phyloP scores from a whole-genome alignment of 1,140 invertebrate genomes.

The Bicyclus anynana region DNA sequence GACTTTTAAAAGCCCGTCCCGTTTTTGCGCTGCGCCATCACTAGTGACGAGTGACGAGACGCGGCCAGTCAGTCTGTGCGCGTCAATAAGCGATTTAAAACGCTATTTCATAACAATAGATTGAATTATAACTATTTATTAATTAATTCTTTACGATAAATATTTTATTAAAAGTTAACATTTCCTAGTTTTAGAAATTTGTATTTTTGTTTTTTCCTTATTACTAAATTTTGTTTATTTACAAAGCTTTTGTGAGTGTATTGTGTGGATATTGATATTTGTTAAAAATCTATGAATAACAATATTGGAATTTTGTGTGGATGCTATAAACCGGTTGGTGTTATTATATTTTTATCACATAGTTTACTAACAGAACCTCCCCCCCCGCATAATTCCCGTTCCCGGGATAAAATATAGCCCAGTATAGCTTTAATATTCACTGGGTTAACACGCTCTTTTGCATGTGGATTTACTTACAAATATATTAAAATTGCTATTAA shows the following conservation, averaged over 20 bases:
- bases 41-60: slow-evolving; percentile 11
- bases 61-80: slow-evolving; percentile 25
- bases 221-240: neutral
- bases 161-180: neutral
- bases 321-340: neutral
- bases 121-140: neutral
- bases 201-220: no score
- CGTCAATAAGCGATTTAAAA: slow-evolving; percentile 26
- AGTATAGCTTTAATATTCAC: no score
- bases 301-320: neutral
- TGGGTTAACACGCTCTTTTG: no score
- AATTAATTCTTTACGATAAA: no score
- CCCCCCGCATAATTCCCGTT: no score
- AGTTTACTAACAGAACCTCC: no score
- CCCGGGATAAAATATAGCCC: no score
- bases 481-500: no score
- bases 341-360: neutral
- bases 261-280: no score
- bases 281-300: no score
- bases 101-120: neutral
- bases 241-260: neutral
- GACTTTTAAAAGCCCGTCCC: neutral
- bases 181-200: no score
- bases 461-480: no score
- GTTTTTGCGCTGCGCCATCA: neutral